Base-by-base conservation (phyloP, 1,140 invertebrate genomes). In the Leptinotarsa undecemlineata region DNA sequence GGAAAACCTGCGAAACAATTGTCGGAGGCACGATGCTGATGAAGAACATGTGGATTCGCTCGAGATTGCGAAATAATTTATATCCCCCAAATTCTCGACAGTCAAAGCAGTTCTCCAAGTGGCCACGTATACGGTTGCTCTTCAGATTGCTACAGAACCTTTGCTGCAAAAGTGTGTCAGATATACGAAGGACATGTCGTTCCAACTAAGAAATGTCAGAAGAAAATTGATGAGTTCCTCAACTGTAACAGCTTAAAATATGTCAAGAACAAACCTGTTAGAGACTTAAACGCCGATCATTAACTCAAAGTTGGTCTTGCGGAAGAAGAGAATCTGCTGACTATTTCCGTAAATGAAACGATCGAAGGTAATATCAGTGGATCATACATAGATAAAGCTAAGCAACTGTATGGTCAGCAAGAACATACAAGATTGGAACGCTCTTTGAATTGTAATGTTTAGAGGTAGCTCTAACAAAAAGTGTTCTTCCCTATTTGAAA, bases 361-460 rank as follows among this genome's bases (percentile, higher is more conserved):
- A 92, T 96, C 61, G 92, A 93, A 77, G 94, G 94, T 2, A 92
- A 93, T 78, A 94, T 92, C 0, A 88, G 88, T 0, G 87, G 90
- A 3, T 90, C 88, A 26, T 98, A 96, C 82, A 88, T 97, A 15
- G 95, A 98, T 71, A 96, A 99, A 87, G 91, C 96, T 57, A 96
- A 97, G 80, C 92, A 95, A 74, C 86, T 98, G 1, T 98, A 97
- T 84, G 92, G 82, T 98, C 85, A 97, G 95, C 80, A 95, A 96
- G 79, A 93, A 94, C 78, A 97, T 98, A 0, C 94, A 98, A 82
- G 95, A 97, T 75, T 99, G 98, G 98, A 99, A 99, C 85, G 88
- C 91, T 0, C 82, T 98, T 63, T 88, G 98, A 48, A 90, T 91
- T 0, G 92, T n/a, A 96, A 78, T 95, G 95, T 74, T 92, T 99